These are phyloP conservation scores for Pseudomyrmex cubaensis DNA, from an alignment of 1,140 invertebrate species.

Conservation along the genomic window DNA sequence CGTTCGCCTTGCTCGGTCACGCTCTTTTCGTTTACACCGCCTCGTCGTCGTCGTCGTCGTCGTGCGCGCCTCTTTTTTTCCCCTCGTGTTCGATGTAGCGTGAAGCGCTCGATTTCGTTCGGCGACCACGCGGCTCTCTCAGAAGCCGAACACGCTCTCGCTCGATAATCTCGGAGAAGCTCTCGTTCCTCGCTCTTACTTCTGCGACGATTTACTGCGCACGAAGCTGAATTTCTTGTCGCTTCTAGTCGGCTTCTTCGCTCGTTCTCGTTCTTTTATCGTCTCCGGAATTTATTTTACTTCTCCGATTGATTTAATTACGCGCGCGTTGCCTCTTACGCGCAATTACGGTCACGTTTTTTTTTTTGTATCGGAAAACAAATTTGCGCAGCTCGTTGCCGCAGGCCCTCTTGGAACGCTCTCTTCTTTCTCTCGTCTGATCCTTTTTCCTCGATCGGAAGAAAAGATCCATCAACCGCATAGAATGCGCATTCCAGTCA, in stretches of 20 bases:
- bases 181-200: background rate
- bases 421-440: background rate
- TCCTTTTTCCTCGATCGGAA: constrained; percentile 10
- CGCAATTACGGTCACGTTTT: background rate
- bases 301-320: background rate
- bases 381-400: too few species aligned
- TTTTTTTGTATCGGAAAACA: background rate
- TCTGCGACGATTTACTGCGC: background rate
- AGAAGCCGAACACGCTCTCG: background rate
- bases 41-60: constrained; percentile 17
- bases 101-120: constrained; percentile 51
- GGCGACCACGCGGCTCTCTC: constrained; percentile 21
- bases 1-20: constrained; percentile 50
- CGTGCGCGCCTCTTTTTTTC: constrained; percentile 28
- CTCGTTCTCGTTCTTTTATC: background rate
- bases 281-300: background rate
- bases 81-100: constrained; percentile 31
- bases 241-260: background rate
- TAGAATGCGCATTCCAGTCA: constrained; percentile 41
- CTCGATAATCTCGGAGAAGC: background rate
- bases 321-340: too few species aligned
- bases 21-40: constrained; percentile 22
- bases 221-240: background rate
- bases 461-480: constrained; percentile 1
- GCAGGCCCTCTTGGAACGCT: too few species aligned